phyloP scores from a whole-genome alignment of 2,888 invertebrate species.

The Invenusta paracnida region DNA sequence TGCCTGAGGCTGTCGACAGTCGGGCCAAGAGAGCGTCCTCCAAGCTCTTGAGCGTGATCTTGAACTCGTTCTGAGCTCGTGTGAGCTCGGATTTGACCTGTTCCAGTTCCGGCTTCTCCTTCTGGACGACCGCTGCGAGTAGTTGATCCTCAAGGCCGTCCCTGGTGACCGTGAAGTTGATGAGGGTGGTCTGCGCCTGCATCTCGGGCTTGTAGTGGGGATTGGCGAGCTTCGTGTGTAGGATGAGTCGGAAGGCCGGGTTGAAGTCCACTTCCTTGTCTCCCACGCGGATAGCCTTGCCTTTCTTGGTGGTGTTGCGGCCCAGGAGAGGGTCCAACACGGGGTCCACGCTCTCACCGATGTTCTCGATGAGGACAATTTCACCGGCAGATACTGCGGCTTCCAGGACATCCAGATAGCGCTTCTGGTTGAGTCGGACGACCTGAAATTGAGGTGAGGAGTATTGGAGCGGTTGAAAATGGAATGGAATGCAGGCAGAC shows the following conservation, averaged over 20 bases:
- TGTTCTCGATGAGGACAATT: conserved; percentile 83
- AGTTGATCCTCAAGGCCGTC: conserved; percentile 92
- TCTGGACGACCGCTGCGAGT: conserved; percentile 89
- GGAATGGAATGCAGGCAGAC: too few species aligned
- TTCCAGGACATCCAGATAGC: conserved; percentile 80
- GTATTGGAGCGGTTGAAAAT: too few species aligned
- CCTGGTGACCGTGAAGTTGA: conserved; percentile 91
- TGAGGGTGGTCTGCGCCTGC: conserved; percentile 92
- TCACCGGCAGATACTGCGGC: conserved; percentile 72
- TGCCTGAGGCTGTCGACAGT: conserved; percentile 83
- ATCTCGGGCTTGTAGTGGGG: conserved; percentile 97
- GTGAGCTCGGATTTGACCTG: conserved; percentile 88
- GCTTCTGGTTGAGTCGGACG: conserved; percentile 80
- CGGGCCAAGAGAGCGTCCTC: conserved; percentile 87
- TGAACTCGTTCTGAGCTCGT: conserved; percentile 91
- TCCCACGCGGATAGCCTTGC: conserved; percentile 89
- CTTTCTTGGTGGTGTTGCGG: conserved; percentile 86
- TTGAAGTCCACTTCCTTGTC: conserved; percentile 94
- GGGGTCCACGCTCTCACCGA: conserved; percentile 84
- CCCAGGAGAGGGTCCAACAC: conserved; percentile 84
- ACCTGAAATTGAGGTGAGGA: too few species aligned
- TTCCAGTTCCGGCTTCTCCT: conserved; percentile 89
- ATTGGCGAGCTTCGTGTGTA: conserved; percentile 91
- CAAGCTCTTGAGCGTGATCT: conserved; percentile 82
- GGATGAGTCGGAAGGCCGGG: conserved; percentile 74